A percentile compares a stretch with the other conserved stretches of the same genome.
These are phyloP conservation scores for Ceraclea dissimilis DNA, from an alignment of 2,888 invertebrate species.

Conservation along the genomic window DNA sequence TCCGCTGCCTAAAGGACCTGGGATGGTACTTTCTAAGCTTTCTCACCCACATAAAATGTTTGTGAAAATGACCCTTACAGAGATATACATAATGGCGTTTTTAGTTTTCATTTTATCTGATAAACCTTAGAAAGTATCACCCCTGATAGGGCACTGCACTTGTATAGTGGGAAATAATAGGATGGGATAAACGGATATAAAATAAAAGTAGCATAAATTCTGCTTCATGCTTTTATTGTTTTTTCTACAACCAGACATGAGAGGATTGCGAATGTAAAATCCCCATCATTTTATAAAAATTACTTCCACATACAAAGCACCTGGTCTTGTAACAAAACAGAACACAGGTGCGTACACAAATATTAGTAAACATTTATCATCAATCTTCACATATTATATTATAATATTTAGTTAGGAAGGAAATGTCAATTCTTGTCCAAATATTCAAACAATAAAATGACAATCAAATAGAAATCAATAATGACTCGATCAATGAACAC, in stretches of 20 bases:
- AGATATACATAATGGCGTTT: too few relatives aligned
- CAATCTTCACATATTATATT: too few relatives aligned
- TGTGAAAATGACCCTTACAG: too few relatives aligned
- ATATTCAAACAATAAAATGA: neutral
- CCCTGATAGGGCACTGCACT: too few relatives aligned
- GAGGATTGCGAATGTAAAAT: slow-evolving; percentile 11
- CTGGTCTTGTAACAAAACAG: neutral
- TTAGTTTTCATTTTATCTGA: too few relatives aligned
- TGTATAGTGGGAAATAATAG: too few relatives aligned
- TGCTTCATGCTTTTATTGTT: slow-evolving; percentile 15
- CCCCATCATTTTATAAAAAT: slow-evolving; percentile 12
- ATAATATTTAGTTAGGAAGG: too few relatives aligned
- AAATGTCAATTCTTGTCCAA: neutral
- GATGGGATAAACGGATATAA: too few relatives aligned
- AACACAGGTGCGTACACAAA: neutral
- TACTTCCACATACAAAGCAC: slow-evolving; percentile 19
- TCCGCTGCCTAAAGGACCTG: too few relatives aligned
- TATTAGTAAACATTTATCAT: slow-evolving; percentile 7
- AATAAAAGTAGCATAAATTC: slow-evolving; percentile 2
- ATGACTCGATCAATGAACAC: slow-evolving; percentile 5
- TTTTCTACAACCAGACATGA: slow-evolving; percentile 21
- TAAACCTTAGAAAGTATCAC: too few relatives aligned
- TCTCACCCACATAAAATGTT: too few relatives aligned
- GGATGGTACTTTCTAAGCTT: too few relatives aligned
- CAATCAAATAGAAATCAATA: neutral